Percentiles rank a stretch among this genome's conserved stretches.
phyloP scores from a whole-genome alignment of 2,113 vertebrate genomes.

The Nothocercus julius region DNA sequence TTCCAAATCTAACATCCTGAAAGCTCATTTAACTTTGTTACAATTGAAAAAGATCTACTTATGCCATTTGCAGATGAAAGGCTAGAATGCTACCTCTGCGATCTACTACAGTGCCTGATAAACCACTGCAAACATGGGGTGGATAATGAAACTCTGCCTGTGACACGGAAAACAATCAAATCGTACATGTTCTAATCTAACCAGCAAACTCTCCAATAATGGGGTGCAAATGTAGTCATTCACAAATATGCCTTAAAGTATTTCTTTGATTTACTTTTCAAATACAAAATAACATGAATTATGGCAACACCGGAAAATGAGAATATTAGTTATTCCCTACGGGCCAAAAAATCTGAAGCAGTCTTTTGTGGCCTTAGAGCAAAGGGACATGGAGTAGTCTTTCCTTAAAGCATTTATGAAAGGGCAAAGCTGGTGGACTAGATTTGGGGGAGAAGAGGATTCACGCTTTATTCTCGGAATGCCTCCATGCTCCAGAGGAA shows the following conservation, averaged over 20 bases:
- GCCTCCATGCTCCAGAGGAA: not conserved
- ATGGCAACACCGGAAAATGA: conserved; percentile 8
- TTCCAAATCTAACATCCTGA: not conserved
- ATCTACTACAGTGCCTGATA: conserved; percentile 10
- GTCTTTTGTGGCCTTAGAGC: not conserved
- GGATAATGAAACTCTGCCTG: conserved; percentile 31
- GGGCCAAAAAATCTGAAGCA: not conserved
- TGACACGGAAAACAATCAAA: conserved; percentile 45
- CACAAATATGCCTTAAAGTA: conserved; percentile 48
- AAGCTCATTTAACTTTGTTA: not conserved
- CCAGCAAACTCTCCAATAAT: conserved; percentile 26
- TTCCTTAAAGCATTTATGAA: not conserved
- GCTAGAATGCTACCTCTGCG: not conserved
- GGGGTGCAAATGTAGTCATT: conserved; percentile 59
- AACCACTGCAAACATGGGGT: conserved; percentile 24
- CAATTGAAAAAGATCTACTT: not conserved
- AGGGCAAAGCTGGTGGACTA: not conserved
- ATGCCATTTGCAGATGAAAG: conserved; percentile 48
- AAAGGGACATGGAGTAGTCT: not conserved
- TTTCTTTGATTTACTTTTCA: conserved; percentile 62
- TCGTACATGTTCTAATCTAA: not conserved
- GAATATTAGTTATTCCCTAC: not conserved
- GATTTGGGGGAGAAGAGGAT: not conserved
- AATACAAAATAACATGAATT: conserved; percentile 45
- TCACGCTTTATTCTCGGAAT: not conserved